phyloP scores from a whole-genome alignment of 1,140 invertebrate species.

The Papilio aristodemus region DNA sequence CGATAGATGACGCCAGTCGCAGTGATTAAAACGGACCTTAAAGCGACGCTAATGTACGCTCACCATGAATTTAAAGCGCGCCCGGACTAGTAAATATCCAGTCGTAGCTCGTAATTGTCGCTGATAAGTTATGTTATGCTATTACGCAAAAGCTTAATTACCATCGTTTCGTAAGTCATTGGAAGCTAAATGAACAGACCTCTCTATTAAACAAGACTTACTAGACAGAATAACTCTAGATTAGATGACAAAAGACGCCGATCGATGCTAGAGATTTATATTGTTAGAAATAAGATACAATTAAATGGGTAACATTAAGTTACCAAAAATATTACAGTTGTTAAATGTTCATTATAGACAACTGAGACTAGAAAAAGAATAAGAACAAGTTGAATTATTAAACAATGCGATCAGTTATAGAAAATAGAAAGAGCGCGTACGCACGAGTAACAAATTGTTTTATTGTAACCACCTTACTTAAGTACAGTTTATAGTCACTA shows the following conservation, averaged over 20 bases:
- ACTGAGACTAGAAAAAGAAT: too few relatives aligned
- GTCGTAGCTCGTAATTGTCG: slow-evolving; percentile 20
- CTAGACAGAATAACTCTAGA: background rate
- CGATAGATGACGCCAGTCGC: slow-evolving; percentile 33
- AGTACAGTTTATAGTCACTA: too few relatives aligned
- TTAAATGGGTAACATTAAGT: too few relatives aligned
- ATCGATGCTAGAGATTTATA: background rate
- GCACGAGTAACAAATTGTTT: too few relatives aligned
- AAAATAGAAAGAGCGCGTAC: too few relatives aligned
- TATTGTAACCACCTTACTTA: too few relatives aligned
- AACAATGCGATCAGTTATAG: too few relatives aligned
- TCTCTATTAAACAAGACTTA: background rate
- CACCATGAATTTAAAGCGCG: slow-evolving; percentile 20
- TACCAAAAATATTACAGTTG: too few relatives aligned
- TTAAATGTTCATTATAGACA: too few relatives aligned
- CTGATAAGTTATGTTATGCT: background rate
- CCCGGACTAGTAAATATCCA: slow-evolving; percentile 16
- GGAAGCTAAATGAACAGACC: slow-evolving; percentile 2
- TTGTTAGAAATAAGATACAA: too few relatives aligned
- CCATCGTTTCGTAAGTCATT: background rate
- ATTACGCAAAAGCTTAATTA: slow-evolving; percentile 3
- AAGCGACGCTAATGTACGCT: slow-evolving; percentile 21
- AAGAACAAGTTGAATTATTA: too few relatives aligned
- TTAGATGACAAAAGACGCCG: background rate
- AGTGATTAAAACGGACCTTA: slow-evolving; percentile 32